Evolutionary conservation across 2,888 invertebrate species (phyloP), one percentile per base, ranked within the genome.

Genomic region (Cepaea hortensis): DNA sequence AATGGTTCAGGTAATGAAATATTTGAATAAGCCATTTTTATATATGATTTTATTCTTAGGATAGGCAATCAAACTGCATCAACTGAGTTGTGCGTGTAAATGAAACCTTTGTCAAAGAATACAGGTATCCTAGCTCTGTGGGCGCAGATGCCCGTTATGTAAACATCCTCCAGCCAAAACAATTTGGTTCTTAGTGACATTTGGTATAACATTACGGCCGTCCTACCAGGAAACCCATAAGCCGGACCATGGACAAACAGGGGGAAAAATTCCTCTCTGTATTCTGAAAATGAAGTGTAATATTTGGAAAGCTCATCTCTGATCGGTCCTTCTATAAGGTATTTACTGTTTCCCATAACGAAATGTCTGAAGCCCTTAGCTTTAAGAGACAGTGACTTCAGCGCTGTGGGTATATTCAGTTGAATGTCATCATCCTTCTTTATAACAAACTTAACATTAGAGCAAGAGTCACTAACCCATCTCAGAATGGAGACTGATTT

Each of bases 271-370:
- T n/a, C 23, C 4, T 81, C 85, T n/a, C n/a, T n/a, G 50, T 73
- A 85, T 50, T 85, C 85, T 11, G 46, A 62, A 65, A 65, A 18
- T 23, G 81, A 81, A 3, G 85, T 85, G n/a, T 75, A 85, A 23
- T 85, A 85, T 50, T 85, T 85, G 9, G 85, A 85, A 23, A 85
- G 1, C 13, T 81, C 75, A 75, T 85, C 81, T 75, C 85, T 81
- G 65, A 85, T 85, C 48, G 85, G 85, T 20, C 85, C 81, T 23
- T 85, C 85, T 65, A 85, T 76, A 3, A 85, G 65, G 55, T 65
- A 81, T 15, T 85, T 85, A 65, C 85, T 85, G 85, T 85, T 85
- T 18, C 85, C 85, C 75, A 85, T 81, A 61, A 85, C 61, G 46
- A 85, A 85, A 62, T 85, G 81, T 3, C 62, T 61, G 55, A 48